phyloP scores from a whole-genome alignment of 2,113 vertebrate genomes.

The Bos indicus region DNA sequence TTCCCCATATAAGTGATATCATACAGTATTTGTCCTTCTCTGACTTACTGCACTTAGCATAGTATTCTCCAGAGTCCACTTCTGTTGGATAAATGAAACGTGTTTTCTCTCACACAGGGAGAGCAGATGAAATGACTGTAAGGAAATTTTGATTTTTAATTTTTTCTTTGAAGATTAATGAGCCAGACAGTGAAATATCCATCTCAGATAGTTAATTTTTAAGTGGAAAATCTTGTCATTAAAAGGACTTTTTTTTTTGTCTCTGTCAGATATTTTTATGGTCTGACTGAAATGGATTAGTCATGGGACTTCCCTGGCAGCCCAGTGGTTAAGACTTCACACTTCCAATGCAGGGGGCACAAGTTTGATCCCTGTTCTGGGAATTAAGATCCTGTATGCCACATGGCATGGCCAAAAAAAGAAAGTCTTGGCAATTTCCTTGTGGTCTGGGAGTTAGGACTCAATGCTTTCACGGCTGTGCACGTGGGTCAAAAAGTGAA shows the following conservation, averaged over 20 bases:
- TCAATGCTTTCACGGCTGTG: not conserved
- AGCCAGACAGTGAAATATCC: not conserved
- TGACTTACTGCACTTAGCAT: not conserved
- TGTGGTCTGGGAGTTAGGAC: not conserved
- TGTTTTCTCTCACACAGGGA: not conserved
- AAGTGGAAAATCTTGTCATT: not conserved
- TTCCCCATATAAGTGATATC: not conserved
- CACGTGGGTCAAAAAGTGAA: not conserved
- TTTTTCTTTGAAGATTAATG: not conserved
- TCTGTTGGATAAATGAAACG: not conserved
- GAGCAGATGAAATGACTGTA: not conserved
- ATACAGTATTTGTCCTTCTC: not conserved
- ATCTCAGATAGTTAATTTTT: constrained; percentile 8
- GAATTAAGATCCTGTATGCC: not conserved
- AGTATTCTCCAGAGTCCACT: not conserved
- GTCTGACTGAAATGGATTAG: not conserved
- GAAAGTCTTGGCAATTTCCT: not conserved
- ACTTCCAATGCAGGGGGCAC: not conserved
- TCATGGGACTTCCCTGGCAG: not conserved
- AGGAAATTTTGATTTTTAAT: not conserved
- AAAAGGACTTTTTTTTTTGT: not conserved
- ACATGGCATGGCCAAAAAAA: not conserved
- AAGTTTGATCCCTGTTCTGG: not conserved
- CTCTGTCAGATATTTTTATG: not conserved
- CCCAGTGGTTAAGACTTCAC: not conserved